Evolutionary conservation across 2,888 invertebrate genomes (phyloP).

Genomic region (Neoaliturus tenellus): DNA sequence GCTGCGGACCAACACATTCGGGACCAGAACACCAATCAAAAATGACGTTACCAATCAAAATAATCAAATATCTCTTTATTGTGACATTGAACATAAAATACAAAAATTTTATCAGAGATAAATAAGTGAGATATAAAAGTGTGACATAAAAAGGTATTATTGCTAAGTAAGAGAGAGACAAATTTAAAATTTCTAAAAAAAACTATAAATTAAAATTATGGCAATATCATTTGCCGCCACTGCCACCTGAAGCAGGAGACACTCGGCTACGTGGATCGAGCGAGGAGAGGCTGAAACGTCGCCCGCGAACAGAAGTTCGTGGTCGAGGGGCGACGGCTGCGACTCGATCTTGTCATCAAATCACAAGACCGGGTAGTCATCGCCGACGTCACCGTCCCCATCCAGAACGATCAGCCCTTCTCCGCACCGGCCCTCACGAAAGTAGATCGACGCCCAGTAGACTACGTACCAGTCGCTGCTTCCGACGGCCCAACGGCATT

Average conservation of each 20-base stretch:
- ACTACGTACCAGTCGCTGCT: neutral
- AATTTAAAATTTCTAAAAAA: no score
- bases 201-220: no score
- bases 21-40: neutral
- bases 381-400: neutral
- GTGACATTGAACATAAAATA: no score
- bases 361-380: neutral
- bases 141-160: no score
- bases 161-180: neutral
- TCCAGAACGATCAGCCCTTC: neutral
- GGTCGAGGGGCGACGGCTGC: neutral
- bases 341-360: neutral
- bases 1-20: constrained; percentile 20
- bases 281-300: neutral
- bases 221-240: no score
- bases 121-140: no score
- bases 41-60: neutral
- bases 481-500: neutral
- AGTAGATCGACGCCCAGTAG: no score
- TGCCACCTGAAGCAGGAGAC: neutral
- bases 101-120: no score
- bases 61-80: no score
- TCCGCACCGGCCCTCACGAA: neutral
- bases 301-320: neutral
- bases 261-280: neutral